Conservation (phyloP, 1,140 invertebrate genomes). For the Ditylenchus dipsaci region DNA sequence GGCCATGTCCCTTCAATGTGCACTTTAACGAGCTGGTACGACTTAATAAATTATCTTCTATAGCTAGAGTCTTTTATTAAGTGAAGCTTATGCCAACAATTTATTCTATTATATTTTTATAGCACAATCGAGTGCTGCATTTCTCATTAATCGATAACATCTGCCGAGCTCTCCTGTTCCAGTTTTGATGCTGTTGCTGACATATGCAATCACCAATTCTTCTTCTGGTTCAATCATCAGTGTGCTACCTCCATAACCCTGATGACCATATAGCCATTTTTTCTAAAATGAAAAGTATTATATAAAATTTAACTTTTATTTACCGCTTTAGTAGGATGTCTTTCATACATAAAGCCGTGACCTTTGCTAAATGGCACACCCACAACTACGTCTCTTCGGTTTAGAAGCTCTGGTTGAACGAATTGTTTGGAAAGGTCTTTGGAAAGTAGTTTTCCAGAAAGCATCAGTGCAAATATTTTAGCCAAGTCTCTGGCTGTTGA, state of each 20-base stretch:
- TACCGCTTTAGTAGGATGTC: constrained; percentile 41
- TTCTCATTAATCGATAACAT: constrained; percentile 39
- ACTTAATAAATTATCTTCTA: too few species aligned
- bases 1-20: too few species aligned
- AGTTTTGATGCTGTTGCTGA: constrained; percentile 49
- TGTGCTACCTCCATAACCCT: constrained; percentile 47
- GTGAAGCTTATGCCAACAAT: too few species aligned
- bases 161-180: constrained; percentile 51
- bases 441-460: constrained; percentile 46
- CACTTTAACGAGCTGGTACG: too few species aligned
- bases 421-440: constrained; percentile 36
- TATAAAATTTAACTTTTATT: background rate
- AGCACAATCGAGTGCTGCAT: constrained; percentile 23
- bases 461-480: constrained; percentile 43
- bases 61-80: too few species aligned
- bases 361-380: constrained; percentile 47
- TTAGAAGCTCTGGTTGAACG: constrained; percentile 34
- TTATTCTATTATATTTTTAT: too few species aligned
- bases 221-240: constrained; percentile 53
- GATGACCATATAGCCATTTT: constrained; percentile 47
- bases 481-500: constrained; percentile 47
- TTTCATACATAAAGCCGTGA: constrained; percentile 52
- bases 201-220: constrained; percentile 48
- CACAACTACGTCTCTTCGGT: constrained; percentile 37
- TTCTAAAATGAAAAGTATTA: constrained; percentile 9